Conservation (phyloP, 1,140 invertebrate genomes). For the Drosophila punjabiensis region DNA sequence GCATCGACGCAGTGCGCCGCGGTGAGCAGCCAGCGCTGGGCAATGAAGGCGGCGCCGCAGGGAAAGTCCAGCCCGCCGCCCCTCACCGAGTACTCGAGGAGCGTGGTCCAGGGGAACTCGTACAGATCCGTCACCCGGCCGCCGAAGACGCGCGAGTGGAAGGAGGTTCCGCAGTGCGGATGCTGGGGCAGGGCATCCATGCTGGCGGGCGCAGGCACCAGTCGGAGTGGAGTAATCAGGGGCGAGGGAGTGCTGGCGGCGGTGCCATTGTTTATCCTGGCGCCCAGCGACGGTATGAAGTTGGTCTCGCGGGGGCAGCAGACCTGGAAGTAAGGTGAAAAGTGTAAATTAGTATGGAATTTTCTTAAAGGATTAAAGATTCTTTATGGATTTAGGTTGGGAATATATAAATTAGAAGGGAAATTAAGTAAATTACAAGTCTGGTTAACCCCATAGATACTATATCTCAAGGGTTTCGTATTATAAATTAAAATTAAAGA, state of each 20-base stretch:
- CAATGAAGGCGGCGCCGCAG: slow-evolving; percentile 87
- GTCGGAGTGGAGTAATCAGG: not conserved
- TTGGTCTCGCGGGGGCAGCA: slow-evolving; percentile 59
- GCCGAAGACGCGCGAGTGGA: slow-evolving; percentile 46
- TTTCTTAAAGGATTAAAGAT: not conserved
- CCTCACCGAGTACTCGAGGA: slow-evolving; percentile 52
- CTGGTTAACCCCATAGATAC: not conserved
- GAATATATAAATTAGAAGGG: not conserved
- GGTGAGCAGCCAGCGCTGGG: slow-evolving; percentile 86
- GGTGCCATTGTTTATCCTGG: slow-evolving; percentile 19
- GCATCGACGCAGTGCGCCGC: slow-evolving; percentile 87
- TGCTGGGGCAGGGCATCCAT: slow-evolving; percentile 48
- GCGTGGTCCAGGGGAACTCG: slow-evolving; percentile 72
- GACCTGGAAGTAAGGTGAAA: slow-evolving; percentile 18
- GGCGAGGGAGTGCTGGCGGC: not conserved
- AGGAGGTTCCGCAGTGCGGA: slow-evolving; percentile 60
- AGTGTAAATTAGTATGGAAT: not conserved
- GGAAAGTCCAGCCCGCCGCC: slow-evolving; percentile 67
- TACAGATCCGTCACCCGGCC: slow-evolving; percentile 41
- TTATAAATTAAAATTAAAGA: not conserved
- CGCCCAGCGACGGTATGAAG: slow-evolving; percentile 27
- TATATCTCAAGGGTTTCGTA: not conserved
- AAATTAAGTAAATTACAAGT: not conserved
- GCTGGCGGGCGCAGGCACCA: not conserved
- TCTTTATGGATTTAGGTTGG: too few relatives aligned